Evolutionary conservation across 2,888 invertebrate species (phyloP).

Genomic region (Andrena chrysosceles): DNA sequence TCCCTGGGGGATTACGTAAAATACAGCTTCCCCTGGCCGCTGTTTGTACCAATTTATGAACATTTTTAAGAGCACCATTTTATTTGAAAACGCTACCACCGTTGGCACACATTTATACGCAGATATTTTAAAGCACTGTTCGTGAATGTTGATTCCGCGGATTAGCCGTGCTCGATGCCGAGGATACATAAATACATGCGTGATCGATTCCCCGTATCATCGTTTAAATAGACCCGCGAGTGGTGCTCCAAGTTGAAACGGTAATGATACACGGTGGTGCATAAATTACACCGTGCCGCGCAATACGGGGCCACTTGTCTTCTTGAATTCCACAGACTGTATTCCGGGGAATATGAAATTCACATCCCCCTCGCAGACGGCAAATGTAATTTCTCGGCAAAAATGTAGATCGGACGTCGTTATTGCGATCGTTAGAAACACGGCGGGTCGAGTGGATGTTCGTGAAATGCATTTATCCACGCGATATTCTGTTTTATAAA

Average conservation of each 20-base stretch:
- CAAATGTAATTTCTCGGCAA: slow-evolving; percentile 13
- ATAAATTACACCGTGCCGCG: slow-evolving; percentile 30
- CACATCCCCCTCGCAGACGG: slow-evolving; percentile 11
- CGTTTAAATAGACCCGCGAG: slow-evolving; percentile 31
- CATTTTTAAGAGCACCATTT: slow-evolving; percentile 21
- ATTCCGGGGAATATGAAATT: slow-evolving; percentile 21
- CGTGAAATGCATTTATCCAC: neutral
- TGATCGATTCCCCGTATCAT: slow-evolving; percentile 14
- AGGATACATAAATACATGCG: slow-evolving; percentile 7
- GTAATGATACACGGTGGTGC: slow-evolving; percentile 34
- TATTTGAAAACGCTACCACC: neutral
- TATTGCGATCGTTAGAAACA: slow-evolving; percentile 37
- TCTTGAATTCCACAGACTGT: slow-evolving; percentile 23
- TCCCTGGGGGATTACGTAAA: slow-evolving; percentile 21
- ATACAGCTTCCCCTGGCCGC: neutral
- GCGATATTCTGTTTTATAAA: neutral
- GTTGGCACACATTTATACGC: neutral
- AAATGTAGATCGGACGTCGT: slow-evolving; percentile 38
- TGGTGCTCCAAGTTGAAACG: slow-evolving; percentile 36
- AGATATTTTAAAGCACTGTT: neutral
- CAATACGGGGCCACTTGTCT: slow-evolving; percentile 18
- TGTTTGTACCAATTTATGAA: slow-evolving; percentile 27
- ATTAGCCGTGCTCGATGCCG: neutral
- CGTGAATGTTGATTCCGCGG: neutral
- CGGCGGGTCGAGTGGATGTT: neutral